Base-by-base conservation (phyloP, 64 coral and sea anemone species). In the Actinia tenebrosa region DNA sequence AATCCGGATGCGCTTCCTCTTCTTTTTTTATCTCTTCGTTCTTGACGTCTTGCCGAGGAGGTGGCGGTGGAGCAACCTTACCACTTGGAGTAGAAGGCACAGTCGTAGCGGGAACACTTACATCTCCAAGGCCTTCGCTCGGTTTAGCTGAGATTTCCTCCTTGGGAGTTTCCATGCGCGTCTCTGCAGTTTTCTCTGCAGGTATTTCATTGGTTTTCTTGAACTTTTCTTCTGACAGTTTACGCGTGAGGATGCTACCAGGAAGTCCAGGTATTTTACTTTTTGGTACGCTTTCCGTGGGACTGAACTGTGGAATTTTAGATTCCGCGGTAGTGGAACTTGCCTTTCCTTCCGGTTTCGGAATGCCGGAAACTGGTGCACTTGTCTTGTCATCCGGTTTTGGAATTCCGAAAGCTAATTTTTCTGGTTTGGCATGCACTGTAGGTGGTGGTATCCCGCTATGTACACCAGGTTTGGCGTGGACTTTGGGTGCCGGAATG, bases 21-120 rank as follows among this genome's bases (percentile, higher is more conserved):
- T 45, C 17, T 25, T 37, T 60, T 60, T 78, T 46, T 37, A 66
- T 25, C 6, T 79, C 77, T 79, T 81, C 79, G 10, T 45, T 81
- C 18, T 53, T 81, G 20, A 81, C 79, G 5, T 81, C 79, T 16
- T 81, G 79, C 10, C 54, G 83, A 26, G 90, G 86, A 10, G 54
- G 86, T 16, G 90, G 90, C 44, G 90, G 75, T 1, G 84, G 84
- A 18, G 79, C 78, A 16, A 84, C 84, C 56, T 71, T 86, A 18
- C 47, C 79, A 18, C 27, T 84, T 83, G 69, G n/a, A 30, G 25
- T 37, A 75, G 69, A 14, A 75, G 69, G 1, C n/a, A 42, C 69
- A 75, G 19, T 64, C 3, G 58, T 16, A 45, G 83, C 78, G 6
- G 17, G 83, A 16, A 45, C 83, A n/a, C 56, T 80, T 61, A 75